Base-by-base conservation (phyloP, 2,888 invertebrate species). In the Caprella mutica region DNA sequence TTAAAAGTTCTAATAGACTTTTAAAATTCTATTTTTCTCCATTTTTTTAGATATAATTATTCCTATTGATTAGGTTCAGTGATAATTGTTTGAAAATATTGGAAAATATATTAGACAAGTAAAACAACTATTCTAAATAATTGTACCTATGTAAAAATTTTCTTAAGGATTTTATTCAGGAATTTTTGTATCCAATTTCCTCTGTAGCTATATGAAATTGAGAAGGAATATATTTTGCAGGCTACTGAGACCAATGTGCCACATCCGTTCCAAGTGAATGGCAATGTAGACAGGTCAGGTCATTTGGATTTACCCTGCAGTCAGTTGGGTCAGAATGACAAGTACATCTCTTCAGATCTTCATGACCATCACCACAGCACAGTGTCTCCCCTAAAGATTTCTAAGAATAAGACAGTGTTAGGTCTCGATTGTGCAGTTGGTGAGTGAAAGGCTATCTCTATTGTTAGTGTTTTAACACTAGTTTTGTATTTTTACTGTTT, bases 241-340 rank as follows among this genome's bases (percentile, higher is more conserved):
- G 79, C 79, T 0, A 85, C 85, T 84, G 85, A 85, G 70, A 83
- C 80, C 59, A 84, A 82, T 72, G 85, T 85, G 0, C 85, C 85
- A 0, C 78, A 78, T 59, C 85, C 84, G 1, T 75, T 72, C 61
- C 5, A 48, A 23, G 29, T 30, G 5, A 65, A 65, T 21, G 69
- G 73, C 1, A 67, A 65, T 6, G 72, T 71, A 8, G 72, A 72
- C 61, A 70, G 66, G 24, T 67, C 74, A 0, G 66, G 68, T 4
- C 82, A 84, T 68, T 73, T 83, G n/a, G 81, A 81, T 66, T 84
- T 84, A 84, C 84, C 84, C 0, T 84, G 84, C 1, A 83, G 84
- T 1, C 81, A 82, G 63, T 81, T 81, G 80, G 78, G 80, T 4
- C 81, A 81, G 70, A 80, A 80, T 53, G 76, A 77, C 52, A 85